Base-by-base conservation (phyloP, 2,113 vertebrate genomes). In the Rhombomys opimus region DNA sequence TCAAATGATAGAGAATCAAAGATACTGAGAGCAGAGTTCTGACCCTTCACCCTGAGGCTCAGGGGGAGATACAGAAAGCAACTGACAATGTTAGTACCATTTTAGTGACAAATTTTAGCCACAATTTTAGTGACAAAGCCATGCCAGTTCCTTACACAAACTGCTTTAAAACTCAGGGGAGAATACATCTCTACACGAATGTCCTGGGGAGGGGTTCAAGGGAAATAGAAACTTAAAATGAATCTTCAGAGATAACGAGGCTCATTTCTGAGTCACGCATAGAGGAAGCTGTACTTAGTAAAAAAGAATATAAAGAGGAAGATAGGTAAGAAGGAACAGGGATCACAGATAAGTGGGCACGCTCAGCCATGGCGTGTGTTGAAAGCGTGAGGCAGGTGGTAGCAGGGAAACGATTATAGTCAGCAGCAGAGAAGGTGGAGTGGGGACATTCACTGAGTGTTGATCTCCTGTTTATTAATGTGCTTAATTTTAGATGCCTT, bases 301-400 rank as follows among this genome's bases (percentile, higher is more conserved):
- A 63, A 10, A 57, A 12, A 57, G 10, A 57, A 22, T 17, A 4
- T 0, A 2, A 57, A 50, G 2, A 67, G 5, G 32, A 70, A 68
- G 35, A 61, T 0, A 52, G 50, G 25, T 30, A 68, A n/a, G 77
- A 75, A 84, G 67, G 9, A 78, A 2, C 18, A 77, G 15, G 13
- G 9, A 10, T 46, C 9, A 73, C 20, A 8, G 15, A 12, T 59
- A 41, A 65, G 27, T 1, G 18, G 35, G 18, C 5, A 12, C 7
- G 38, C 27, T 12, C 63, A 32, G 32, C 25, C 15, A 7, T 6
- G 35, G 67, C 32, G 5, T 35, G 5, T 7, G 22, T 38, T 25
- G 13, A 50, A n/a, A 1, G 1, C 50, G 11, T 32, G 38, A 13
- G 10, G 8, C 3, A 5, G 1, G 20, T 5, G 17, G 7, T 14